Conservation (phyloP, 1,140 invertebrate species). For the Agraylea sexmaculata region DNA sequence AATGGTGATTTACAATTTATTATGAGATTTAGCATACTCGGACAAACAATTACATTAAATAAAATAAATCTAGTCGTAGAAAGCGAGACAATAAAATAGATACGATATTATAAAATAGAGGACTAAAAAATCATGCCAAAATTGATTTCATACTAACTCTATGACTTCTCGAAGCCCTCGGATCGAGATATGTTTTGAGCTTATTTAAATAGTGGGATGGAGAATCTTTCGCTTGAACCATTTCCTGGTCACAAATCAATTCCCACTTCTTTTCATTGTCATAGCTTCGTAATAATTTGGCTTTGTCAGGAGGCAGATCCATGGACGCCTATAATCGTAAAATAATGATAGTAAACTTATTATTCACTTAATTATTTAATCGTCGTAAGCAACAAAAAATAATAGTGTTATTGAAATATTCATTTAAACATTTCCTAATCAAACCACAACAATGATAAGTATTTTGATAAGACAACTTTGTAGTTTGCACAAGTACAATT, state of each 20-base stretch:
- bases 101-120: not conserved
- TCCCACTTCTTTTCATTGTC: constrained; percentile 99
- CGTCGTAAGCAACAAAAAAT: constrained; percentile 18
- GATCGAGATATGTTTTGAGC: constrained; percentile 87
- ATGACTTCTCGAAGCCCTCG: constrained; percentile 87
- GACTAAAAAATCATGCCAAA: not conserved
- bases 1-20: too few relatives aligned
- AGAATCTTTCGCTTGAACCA: constrained; percentile 92
- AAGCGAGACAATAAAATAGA: constrained; percentile 5
- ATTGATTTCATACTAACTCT: constrained; percentile 51
- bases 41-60: too few relatives aligned
- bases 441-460: constrained; percentile 19
- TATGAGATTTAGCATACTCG: too few relatives aligned
- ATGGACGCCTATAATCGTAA: constrained; percentile 69
- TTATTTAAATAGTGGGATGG: constrained; percentile 91
- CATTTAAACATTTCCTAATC: constrained; percentile 8
- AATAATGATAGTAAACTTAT: constrained; percentile 9
- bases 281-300: constrained; percentile 91
- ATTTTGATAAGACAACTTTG: not conserved
- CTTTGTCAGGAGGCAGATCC: constrained; percentile 98
- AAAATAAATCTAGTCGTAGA: too few relatives aligned
- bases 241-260: constrained; percentile 98
- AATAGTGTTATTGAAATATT: constrained; percentile 10
- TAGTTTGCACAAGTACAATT: not conserved
- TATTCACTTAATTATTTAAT: constrained; percentile 13